phyloP scores from a whole-genome alignment of 1,140 invertebrate genomes.

The Lanistes nyassanus region DNA sequence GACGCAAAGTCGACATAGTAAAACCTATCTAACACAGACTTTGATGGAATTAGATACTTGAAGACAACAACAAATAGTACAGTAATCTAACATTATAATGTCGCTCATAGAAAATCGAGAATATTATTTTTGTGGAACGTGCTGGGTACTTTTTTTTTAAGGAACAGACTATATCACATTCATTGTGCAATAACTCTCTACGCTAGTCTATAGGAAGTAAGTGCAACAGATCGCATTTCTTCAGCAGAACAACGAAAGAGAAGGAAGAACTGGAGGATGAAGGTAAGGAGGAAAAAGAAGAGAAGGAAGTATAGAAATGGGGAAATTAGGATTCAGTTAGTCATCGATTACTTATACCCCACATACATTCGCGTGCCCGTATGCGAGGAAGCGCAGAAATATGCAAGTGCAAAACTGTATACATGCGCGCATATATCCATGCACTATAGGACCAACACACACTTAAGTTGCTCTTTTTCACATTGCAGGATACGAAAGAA shows the following conservation, averaged over 20 bases:
- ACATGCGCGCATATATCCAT: neutral
- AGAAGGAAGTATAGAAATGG: neutral
- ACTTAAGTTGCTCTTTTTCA: too few species aligned
- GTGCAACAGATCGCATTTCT: neutral
- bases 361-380: neutral
- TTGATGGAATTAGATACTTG: too few species aligned
- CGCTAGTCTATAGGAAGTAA: neutral
- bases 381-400: too few species aligned
- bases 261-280: neutral
- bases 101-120: neutral
- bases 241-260: neutral
- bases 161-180: neutral
- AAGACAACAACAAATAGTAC: neutral
- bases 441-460: neutral
- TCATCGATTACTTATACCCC: too few species aligned
- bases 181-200: neutral
- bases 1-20: too few species aligned
- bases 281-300: neutral
- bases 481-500: too few species aligned
- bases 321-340: neutral
- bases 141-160: neutral
- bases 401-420: too few species aligned
- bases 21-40: too few species aligned
- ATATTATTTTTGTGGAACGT: too few species aligned
- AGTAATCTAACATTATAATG: neutral